Conservation (phyloP, 2,797 vertebrate species). For the Melanotaenia trifasciata region DNA sequence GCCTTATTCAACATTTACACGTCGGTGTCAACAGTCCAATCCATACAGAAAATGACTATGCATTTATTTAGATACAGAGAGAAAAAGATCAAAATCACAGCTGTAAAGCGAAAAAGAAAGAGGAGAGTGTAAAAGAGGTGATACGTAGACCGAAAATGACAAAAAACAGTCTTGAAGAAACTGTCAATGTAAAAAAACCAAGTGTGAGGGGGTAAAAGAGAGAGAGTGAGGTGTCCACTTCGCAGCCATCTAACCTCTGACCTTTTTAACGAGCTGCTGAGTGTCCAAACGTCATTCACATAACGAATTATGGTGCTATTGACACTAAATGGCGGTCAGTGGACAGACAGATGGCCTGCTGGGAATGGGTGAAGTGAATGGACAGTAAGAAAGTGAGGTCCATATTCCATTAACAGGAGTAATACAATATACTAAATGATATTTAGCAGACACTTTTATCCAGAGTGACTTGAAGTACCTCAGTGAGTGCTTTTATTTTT, state of each 20-base stretch:
- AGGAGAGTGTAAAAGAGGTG: slow-evolving; percentile 22
- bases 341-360: slow-evolving; percentile 75
- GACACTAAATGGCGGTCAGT: slow-evolving; percentile 79
- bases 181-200: background rate
- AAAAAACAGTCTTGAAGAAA: slow-evolving; percentile 1
- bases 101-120: slow-evolving; percentile 13
- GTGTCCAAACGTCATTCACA: slow-evolving; percentile 73
- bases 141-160: background rate
- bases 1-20: background rate
- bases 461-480: slow-evolving; percentile 70
- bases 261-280: slow-evolving; percentile 71
- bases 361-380: slow-evolving; percentile 74
- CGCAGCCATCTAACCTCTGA: slow-evolving; percentile 68
- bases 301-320: slow-evolving; percentile 72
- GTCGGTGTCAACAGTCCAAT: background rate
- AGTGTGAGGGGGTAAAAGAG: slow-evolving; percentile 6
- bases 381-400: slow-evolving; percentile 63
- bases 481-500: slow-evolving; percentile 82
- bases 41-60: background rate
- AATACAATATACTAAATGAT: slow-evolving; percentile 79
- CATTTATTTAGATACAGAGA: slow-evolving; percentile 5
- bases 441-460: slow-evolving; percentile 79
- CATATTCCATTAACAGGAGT: slow-evolving; percentile 74
- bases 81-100: background rate
- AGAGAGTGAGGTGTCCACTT: slow-evolving; percentile 59